Base-by-base conservation (phyloP, 1,140 invertebrate species). In the Drosophila setifemur region DNA sequence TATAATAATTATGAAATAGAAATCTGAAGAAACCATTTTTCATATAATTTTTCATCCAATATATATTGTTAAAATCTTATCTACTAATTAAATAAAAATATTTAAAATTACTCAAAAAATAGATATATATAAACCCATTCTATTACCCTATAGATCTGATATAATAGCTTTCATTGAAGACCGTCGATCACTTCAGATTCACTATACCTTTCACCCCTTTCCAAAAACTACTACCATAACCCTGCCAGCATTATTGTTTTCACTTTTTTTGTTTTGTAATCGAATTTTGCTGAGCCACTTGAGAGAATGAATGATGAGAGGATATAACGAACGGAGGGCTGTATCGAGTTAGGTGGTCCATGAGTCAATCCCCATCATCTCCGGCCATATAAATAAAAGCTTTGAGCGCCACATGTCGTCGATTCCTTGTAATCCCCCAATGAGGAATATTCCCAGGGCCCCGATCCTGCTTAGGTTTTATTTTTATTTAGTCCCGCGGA, bases 381-480 rank as follows among this genome's bases (percentile, higher is more conserved):
- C 14, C 25, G 9, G 40, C 35, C 21, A 26, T 40, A 64, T 33
- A 31, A 47, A 48, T 37, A 50, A 52, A 40, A 76, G 73, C 73
- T 71, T 54, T 23, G 37, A 81, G 76, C 76, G 76, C 76, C 76
- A 81, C 76, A 81, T 81, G 76, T 82, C 77, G 77, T 81, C 76
- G 71, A 57, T 81, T 81, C 76, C 77, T 81, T 82, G 77, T 81
- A 81, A 78, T 78, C 75, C 75, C 47, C 28, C 35, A 64, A 48
- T 40, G 25, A 18, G 52, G 26, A 44, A 28, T 26, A 63, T 60
- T 47, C 54, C 58, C 58, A 28, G 54, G 9, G 9, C 28, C 39
- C 29, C 18, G 58, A 63, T 63, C 58, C 58, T 63, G 40, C 54
- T 63, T 64, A 31, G 52, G 55, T 37, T 16, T 14, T 37, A 35